Conservation (phyloP, 2,113 vertebrate genomes). For the Megaleporinus macrocephalus region DNA sequence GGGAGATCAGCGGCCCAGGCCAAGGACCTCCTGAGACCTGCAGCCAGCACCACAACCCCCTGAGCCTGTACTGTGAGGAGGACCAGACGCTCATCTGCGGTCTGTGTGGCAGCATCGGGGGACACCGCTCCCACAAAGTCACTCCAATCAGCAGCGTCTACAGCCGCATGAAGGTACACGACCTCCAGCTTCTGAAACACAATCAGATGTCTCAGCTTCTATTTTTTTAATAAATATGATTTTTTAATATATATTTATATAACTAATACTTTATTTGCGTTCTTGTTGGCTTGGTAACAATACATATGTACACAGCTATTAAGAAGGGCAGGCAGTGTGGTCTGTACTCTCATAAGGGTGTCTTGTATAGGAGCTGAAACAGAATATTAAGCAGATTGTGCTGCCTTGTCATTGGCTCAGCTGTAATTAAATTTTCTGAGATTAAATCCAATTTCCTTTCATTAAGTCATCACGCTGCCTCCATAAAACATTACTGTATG, state of each 20-base stretch:
- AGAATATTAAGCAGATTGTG: not conserved
- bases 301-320: not conserved
- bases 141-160: slow-evolving; percentile 77
- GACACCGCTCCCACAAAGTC: slow-evolving; percentile 80
- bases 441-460: slow-evolving; percentile 18
- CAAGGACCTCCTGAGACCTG: slow-evolving; percentile 65
- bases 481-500: not conserved
- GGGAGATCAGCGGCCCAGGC: slow-evolving; percentile 58
- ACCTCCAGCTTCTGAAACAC: no score
- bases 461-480: slow-evolving; percentile 8
- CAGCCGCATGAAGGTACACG: slow-evolving; percentile 84
- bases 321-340: not conserved
- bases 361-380: not conserved
- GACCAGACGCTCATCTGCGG: slow-evolving; percentile 84
- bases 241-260: no score
- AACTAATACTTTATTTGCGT: no score
- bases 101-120: slow-evolving; percentile 83
- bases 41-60: slow-evolving; percentile 77
- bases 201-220: no score
- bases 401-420: not conserved
- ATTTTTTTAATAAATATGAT: no score
- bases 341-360: not conserved
- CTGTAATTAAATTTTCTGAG: slow-evolving; percentile 26
- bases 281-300: not conserved
- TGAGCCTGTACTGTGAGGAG: slow-evolving; percentile 86